These are phyloP conservation scores for Phoxinus phoxinus DNA, from an alignment of 2,113 vertebrate genomes.

Conservation along the genomic window DNA sequence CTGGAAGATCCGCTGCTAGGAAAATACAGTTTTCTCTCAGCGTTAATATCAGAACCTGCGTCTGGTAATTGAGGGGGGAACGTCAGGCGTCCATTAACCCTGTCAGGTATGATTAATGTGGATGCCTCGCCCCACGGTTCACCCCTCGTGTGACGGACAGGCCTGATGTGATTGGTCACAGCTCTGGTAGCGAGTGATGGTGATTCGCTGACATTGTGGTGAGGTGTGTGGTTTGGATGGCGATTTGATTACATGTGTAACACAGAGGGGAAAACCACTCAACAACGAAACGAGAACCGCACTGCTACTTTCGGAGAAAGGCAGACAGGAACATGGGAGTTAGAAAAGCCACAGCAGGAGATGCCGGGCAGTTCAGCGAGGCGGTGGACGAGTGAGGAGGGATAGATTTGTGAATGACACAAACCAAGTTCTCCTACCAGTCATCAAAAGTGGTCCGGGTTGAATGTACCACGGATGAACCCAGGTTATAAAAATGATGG, in stretches of 20 bases:
- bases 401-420: constrained; percentile 32
- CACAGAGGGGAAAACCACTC: constrained; percentile 57
- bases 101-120: constrained; percentile 65
- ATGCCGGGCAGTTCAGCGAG: constrained; percentile 29
- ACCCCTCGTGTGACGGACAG: constrained; percentile 52
- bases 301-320: constrained; percentile 54
- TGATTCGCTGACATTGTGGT: constrained; percentile 66
- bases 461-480: constrained; percentile 22
- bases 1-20: constrained; percentile 27
- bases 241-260: constrained; percentile 68
- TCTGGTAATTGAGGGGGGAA: constrained; percentile 54
- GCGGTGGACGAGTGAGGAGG: background rate
- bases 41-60: constrained; percentile 55
- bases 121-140: constrained; percentile 47
- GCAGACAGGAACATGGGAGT: constrained; percentile 42
- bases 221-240: constrained; percentile 64
- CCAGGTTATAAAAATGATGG: constrained; percentile 10
- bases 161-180: constrained; percentile 49
- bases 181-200: constrained; percentile 53
- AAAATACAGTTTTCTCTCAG: constrained; percentile 57
- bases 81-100: constrained; percentile 48
- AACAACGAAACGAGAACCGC: constrained; percentile 55
- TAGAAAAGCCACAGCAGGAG: constrained; percentile 43
- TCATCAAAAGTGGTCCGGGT: background rate
- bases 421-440: constrained; percentile 12